Evolutionary conservation across 2,888 invertebrate species (phyloP).

Genomic region (Brachylomia viminalis): DNA sequence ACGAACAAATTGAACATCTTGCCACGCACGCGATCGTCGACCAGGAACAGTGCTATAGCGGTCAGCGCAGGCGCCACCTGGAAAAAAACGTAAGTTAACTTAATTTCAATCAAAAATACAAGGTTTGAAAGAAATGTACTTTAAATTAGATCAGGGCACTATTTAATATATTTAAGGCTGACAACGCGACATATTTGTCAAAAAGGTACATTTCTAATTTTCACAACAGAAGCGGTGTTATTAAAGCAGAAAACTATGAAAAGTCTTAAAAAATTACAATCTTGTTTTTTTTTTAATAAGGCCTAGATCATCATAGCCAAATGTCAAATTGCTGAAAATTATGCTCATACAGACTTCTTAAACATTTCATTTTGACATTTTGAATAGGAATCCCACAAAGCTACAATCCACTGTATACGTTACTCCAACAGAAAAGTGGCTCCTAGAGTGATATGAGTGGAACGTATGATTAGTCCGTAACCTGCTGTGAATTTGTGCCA

Average conservation of each 20-base stretch:
- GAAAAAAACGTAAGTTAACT: slow-evolving; percentile 53
- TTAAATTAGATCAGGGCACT: background rate
- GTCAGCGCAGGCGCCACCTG: slow-evolving; percentile 76
- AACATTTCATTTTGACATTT: background rate
- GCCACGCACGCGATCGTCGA: slow-evolving; percentile 72
- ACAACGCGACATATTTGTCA: no score
- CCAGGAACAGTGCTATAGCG: slow-evolving; percentile 70
- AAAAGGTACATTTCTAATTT: background rate
- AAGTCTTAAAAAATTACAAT: no score
- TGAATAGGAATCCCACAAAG: background rate
- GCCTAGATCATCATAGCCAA: background rate
- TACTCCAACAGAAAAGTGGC: no score
- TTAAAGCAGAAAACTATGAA: background rate
- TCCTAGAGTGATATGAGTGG: no score
- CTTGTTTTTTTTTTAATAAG: background rate
- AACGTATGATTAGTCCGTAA: no score
- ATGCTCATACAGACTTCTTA: background rate
- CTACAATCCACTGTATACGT: no score
- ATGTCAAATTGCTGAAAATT: no score
- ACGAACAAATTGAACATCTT: slow-evolving; percentile 68
- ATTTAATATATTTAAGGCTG: background rate
- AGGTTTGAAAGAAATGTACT: background rate
- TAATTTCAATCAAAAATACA: background rate
- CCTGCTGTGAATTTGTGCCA: no score
- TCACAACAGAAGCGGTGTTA: background rate